Evolutionary conservation across 2,888 invertebrate genomes (phyloP).

Genomic region (Scaptomyza reducta): DNA sequence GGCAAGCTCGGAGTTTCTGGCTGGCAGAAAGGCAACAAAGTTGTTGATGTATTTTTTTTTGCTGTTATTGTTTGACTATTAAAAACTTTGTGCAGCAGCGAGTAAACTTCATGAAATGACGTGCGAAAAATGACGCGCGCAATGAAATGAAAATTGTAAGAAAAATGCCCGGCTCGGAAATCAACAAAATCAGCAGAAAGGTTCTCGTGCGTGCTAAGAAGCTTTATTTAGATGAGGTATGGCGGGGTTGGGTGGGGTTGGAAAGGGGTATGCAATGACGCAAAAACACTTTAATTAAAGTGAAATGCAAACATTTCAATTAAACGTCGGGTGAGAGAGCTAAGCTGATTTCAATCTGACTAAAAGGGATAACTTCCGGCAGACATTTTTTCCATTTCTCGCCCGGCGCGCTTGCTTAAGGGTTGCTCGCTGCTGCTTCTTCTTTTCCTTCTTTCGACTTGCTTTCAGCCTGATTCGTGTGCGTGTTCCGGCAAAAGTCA

Average conservation of each 20-base stretch:
- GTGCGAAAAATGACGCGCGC: constrained; percentile 57
- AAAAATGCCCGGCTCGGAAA: constrained; percentile 40
- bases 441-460: constrained; percentile 8
- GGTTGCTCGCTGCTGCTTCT: constrained; percentile 20
- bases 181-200: constrained; percentile 10
- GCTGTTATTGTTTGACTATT: constrained; percentile 55
- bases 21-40: constrained; percentile 25
- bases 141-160: constrained; percentile 50
- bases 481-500: constrained; percentile 32
- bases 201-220: constrained; percentile 38
- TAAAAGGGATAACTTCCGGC: constrained; percentile 77
- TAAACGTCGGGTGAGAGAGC: constrained; percentile 56
- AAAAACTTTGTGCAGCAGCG: constrained; percentile 60
- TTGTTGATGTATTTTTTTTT: constrained; percentile 36
- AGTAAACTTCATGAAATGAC: constrained; percentile 67
- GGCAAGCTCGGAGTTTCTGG: neutral
- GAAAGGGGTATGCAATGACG: neutral
- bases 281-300: constrained; percentile 71
- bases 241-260: too few relatives aligned
- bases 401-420: constrained; percentile 26
- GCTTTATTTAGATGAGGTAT: constrained; percentile 15
- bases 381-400: constrained; percentile 56
- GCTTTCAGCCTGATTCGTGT: constrained; percentile 32
- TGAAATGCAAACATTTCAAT: constrained; percentile 79
- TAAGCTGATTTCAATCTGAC: constrained; percentile 78